Base-by-base conservation (phyloP, 2,888 invertebrate species). In the Cheilosia scutellata region DNA sequence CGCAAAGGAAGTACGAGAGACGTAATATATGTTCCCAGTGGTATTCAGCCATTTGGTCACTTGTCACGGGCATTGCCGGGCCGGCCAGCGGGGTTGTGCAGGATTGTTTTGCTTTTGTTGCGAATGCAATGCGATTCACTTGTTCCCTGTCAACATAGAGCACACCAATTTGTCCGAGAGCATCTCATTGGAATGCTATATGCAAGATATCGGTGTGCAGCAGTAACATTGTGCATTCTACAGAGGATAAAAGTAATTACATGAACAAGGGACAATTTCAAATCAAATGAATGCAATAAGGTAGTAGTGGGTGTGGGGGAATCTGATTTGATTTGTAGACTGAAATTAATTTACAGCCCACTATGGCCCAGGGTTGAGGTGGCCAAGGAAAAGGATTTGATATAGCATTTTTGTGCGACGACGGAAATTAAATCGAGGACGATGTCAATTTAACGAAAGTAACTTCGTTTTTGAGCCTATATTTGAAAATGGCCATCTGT, bases 11-110 rank as follows among this genome's bases (percentile, higher is more conserved):
- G 71, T 76, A 82, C 76, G 74, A 86, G 60, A 47, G 80, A 78
- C 44, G 71, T 86, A 82, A 86, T 86, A 72, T 82, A 86, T 86
- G 82, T 80, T 80, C 29, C 66, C 37, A 76, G 86, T 80, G 82
- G 86, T 86, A 86, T 66, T 86, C 86, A 82, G 82, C 76, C 86
- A 82, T 86, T 86, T 86, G 86, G 86, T 82, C 86, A 86, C 86
- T 86, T 82, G 86, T 86, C 86, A 76, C 72, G 80, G 80, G 49
- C 57, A 51, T 75, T 72, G 66, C 42, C 62, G 33, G 51, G 55
- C 29, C n/a, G 31, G 51, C 20, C 9, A 11, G 3, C 20, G 2
- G 20, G 20, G 20, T 20, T 13, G 33, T 51, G 44, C 16, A 25
- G 63, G 53, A 80, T 79, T 84, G 79, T 79, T 75, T 79, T 75